phyloP scores from a whole-genome alignment of 2,113 vertebrate species.

The Melanotaenia duboulayi region DNA sequence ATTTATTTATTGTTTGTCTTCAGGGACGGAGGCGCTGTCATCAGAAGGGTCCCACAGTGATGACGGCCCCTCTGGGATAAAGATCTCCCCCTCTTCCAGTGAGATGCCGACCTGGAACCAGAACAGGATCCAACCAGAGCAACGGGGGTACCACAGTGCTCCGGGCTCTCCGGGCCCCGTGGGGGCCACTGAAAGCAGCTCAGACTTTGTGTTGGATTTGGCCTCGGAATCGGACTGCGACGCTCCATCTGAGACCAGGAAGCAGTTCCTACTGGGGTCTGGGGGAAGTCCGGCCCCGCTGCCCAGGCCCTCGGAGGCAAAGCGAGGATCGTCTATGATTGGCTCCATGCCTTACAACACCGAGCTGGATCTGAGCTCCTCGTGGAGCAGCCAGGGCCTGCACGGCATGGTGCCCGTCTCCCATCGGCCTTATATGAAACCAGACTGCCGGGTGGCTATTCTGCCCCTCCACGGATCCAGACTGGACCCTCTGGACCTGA shows the following conservation, averaged over 20 bases:
- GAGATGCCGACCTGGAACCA: conserved; percentile 42
- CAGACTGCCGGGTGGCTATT: conserved; percentile 26
- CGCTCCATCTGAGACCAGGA: not conserved
- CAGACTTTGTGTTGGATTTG: conserved; percentile 35
- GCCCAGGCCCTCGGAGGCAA: conserved; percentile 42
- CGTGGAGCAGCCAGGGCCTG: conserved; percentile 58
- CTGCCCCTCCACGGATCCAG: conserved; percentile 40
- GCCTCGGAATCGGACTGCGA: conserved; percentile 36
- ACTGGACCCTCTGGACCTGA: conserved; percentile 57
- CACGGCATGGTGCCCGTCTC: conserved; percentile 35
- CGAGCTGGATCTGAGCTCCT: conserved; percentile 59
- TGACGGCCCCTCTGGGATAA: conserved; percentile 12
- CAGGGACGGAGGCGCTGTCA: conserved; percentile 19
- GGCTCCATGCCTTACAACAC: conserved; percentile 46
- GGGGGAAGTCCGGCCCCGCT: conserved; percentile 28
- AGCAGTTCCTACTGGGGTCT: conserved; percentile 7
- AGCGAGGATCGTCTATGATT: conserved; percentile 28
- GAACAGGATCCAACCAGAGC: not conserved
- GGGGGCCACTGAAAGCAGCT: not conserved
- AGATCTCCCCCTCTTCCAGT: not conserved
- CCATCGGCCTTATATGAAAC: conserved; percentile 45
- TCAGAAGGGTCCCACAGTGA: conserved; percentile 1
- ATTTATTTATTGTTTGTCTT: not conserved
- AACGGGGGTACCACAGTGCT: not conserved
- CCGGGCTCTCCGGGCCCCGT: conserved; percentile 26